phyloP scores from a whole-genome alignment of 1,140 invertebrate species.

The Drosophila truncata region DNA sequence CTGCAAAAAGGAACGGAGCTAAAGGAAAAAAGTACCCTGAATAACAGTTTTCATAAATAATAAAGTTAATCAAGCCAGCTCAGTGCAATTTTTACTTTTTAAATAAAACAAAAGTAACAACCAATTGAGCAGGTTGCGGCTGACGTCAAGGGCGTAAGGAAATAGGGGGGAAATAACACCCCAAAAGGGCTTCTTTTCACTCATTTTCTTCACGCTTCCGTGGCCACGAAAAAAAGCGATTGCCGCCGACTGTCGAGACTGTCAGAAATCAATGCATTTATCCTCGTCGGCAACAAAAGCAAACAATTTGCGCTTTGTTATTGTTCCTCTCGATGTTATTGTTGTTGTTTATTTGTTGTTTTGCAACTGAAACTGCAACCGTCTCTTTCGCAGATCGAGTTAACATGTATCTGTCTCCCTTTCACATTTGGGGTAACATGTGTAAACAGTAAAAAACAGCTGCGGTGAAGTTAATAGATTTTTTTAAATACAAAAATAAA shows the following conservation, averaged over 20 bases:
- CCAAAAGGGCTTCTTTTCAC: slow-evolving; percentile 51
- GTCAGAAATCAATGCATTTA: slow-evolving; percentile 77
- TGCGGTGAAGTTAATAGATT: neutral
- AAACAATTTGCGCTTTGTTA: slow-evolving; percentile 58
- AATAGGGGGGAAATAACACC: slow-evolving; percentile 44
- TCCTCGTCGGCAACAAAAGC: slow-evolving; percentile 67
- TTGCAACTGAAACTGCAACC: slow-evolving; percentile 20
- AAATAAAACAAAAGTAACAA: slow-evolving; percentile 10
- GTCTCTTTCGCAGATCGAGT: slow-evolving; percentile 39
- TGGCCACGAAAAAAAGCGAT: slow-evolving; percentile 57
- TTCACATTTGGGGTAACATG: slow-evolving; percentile 47
- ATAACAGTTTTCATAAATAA: neutral
- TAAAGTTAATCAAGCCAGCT: neutral
- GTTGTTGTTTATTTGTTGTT: slow-evolving; percentile 14
- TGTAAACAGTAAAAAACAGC: slow-evolving; percentile 29
- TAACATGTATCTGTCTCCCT: slow-evolving; percentile 30
- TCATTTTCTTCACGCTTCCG: slow-evolving; percentile 70
- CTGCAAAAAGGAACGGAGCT: neutral
- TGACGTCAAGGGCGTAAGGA: neutral
- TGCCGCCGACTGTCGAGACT: slow-evolving; percentile 37
- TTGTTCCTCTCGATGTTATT: slow-evolving; percentile 35
- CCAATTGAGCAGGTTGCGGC: slow-evolving; percentile 22
- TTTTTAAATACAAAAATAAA: neutral
- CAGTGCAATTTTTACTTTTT: neutral
- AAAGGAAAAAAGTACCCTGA: neutral